A percentile compares a stretch with the other conserved stretches of the same genome.
Evolutionary conservation across 2,113 vertebrate species (phyloP).

Genomic region (Paratilapia polleni): DNA sequence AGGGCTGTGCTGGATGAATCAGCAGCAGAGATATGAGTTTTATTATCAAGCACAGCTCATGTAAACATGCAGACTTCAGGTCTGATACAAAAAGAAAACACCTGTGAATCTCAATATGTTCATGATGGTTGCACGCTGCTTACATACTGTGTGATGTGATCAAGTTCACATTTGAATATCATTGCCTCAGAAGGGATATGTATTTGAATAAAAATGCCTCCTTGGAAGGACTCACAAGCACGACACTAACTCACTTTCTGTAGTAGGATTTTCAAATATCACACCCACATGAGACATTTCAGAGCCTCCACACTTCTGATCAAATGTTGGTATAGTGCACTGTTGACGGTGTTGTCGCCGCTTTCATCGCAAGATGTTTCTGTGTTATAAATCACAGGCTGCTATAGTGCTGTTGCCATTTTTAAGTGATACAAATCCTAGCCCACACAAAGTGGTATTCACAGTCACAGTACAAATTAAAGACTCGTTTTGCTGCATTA

Average conservation of each 20-base stretch:
- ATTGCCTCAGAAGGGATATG: slow-evolving; percentile 23
- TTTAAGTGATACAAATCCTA: slow-evolving; percentile 24
- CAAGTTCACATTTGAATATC: slow-evolving; percentile 42
- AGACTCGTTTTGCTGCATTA: neutral
- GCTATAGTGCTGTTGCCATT: slow-evolving; percentile 12
- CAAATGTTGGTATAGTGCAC: slow-evolving; percentile 39
- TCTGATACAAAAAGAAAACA: slow-evolving; percentile 32
- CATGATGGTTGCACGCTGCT: slow-evolving; percentile 27
- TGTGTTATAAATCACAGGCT: slow-evolving; percentile 42
- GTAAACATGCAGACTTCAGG: neutral
- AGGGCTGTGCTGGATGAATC: slow-evolving; percentile 29
- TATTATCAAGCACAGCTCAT: slow-evolving; percentile 11
- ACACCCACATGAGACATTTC: slow-evolving; percentile 55
- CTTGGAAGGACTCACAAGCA: slow-evolving; percentile 48
- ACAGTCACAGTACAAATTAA: slow-evolving; percentile 26
- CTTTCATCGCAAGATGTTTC: slow-evolving; percentile 27
- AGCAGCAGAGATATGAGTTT: slow-evolving; percentile 36
- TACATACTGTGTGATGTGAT: slow-evolving; percentile 35
- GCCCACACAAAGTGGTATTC: slow-evolving; percentile 20
- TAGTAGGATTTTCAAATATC: slow-evolving; percentile 49
- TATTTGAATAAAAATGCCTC: slow-evolving; percentile 57
- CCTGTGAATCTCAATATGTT: slow-evolving; percentile 24
- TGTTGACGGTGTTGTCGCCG: neutral
- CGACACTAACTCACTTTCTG: slow-evolving; percentile 45
- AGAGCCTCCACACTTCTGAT: slow-evolving; percentile 45